Evolutionary conservation across 2,888 invertebrate genomes (phyloP).

Genomic region (Zygaena filipendulae): DNA sequence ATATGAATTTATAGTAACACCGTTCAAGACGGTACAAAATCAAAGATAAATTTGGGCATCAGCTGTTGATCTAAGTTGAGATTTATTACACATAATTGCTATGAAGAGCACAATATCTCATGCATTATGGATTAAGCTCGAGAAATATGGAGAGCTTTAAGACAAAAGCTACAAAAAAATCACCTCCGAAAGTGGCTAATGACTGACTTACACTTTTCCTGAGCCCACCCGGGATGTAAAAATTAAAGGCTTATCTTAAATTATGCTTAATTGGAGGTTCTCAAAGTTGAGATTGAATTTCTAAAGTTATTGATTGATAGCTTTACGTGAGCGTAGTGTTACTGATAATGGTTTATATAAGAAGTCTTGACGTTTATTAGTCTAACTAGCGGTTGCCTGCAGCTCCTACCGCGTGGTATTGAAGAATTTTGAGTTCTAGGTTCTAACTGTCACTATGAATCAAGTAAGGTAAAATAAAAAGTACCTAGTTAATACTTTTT

Average conservation of each 20-base stretch:
- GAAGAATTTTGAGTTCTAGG: too few relatives aligned
- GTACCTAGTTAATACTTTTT: too few relatives aligned
- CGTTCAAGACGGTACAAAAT: conserved; percentile 19
- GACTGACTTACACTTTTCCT: conserved; percentile 51
- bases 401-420: too few relatives aligned
- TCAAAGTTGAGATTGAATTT: conserved; percentile 60
- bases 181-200: conserved; percentile 50
- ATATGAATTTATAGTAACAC: too few relatives aligned
- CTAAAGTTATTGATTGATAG: conserved; percentile 57
- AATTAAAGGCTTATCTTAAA: conserved; percentile 65
- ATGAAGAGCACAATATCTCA: conserved; percentile 46
- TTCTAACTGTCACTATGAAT: too few relatives aligned
- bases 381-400: too few relatives aligned
- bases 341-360: conserved; percentile 31
- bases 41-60: conserved; percentile 32
- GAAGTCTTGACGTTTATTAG: conserved; percentile 33
- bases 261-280: conserved; percentile 64
- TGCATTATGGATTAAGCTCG: conserved; percentile 57
- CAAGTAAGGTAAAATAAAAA: too few relatives aligned
- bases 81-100: conserved; percentile 66
- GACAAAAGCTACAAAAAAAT: conserved; percentile 50
- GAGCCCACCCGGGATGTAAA: conserved; percentile 59
- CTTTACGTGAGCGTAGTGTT: conserved; percentile 33
- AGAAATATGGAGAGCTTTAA: conserved; percentile 52
- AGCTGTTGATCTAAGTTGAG: conserved; percentile 52